Conservation (phyloP, 1,140 invertebrate species). For the Bombus polaris region DNA sequence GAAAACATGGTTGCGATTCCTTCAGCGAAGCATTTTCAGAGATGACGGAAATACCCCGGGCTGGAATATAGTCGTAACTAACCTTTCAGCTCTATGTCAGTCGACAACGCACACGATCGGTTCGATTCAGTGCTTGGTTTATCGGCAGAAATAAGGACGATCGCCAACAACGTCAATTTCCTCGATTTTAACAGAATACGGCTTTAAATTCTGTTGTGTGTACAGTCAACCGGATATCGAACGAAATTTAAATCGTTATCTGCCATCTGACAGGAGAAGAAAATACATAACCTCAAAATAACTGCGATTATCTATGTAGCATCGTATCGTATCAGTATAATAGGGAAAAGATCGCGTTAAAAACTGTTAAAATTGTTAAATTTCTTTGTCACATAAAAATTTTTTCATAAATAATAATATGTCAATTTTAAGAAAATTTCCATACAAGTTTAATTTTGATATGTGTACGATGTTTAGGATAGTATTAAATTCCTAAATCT, state of each 20-base stretch:
- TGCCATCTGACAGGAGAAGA: background rate
- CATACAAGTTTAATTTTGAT: background rate
- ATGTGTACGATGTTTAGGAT: no score
- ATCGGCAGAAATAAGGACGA: constrained; percentile 36
- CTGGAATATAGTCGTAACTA: constrained; percentile 13
- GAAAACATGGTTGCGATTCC: background rate
- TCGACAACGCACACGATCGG: constrained; percentile 39
- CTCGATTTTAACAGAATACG: background rate
- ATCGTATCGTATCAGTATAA: no score
- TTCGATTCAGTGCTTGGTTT: constrained; percentile 50
- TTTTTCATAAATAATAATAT: background rate
- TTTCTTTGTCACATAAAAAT: no score
- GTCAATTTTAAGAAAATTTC: background rate
- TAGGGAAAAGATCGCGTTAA: no score
- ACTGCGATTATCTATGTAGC: background rate
- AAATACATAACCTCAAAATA: background rate
- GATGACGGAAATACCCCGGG: background rate
- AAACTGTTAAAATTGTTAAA: no score
- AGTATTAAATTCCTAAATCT: background rate
- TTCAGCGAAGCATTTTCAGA: background rate
- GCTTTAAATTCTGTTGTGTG: constrained; percentile 5
- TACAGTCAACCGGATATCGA: constrained; percentile 2
- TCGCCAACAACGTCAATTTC: background rate
- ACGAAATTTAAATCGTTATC: constrained; percentile 25
- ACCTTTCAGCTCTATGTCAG: constrained; percentile 36